These are phyloP conservation scores for Odontamblyopus rebecca DNA, from an alignment of 2,797 vertebrate genomes.

Conservation along the genomic window DNA sequence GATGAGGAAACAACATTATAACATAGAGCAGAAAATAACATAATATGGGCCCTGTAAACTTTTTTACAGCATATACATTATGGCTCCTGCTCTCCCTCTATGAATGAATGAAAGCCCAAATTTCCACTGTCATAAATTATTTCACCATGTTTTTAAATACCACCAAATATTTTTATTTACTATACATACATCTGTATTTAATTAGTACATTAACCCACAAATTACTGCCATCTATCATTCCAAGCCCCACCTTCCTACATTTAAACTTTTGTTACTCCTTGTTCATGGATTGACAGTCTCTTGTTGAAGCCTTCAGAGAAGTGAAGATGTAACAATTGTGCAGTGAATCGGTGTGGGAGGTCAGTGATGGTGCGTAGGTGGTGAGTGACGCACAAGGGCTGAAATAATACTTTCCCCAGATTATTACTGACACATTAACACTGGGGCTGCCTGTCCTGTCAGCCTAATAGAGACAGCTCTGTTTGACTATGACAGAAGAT, in stretches of 20 bases:
- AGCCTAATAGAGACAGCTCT: slow-evolving; percentile 4
- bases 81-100: no score
- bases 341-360: not conserved
- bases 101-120: no score
- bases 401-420: slow-evolving; percentile 6
- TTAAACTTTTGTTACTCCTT: not conserved
- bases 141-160: not conserved
- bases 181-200: not conserved
- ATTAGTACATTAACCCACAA: not conserved
- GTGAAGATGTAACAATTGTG: slow-evolving; percentile 3
- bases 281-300: not conserved
- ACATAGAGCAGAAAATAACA: no score
- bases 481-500: slow-evolving; percentile 4
- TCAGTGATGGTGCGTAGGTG: slow-evolving; percentile 11
- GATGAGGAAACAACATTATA: no score
- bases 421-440: slow-evolving; percentile 15
- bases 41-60: no score
- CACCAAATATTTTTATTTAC: not conserved
- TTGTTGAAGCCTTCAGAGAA: slow-evolving; percentile 7
- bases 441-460: slow-evolving; percentile 15
- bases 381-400: slow-evolving; percentile 9
- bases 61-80: no score
- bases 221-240: not conserved
- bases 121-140: no score
- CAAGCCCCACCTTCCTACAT: not conserved